These are phyloP conservation scores for Lucinisca nassula DNA, from an alignment of 2,888 invertebrate species.

Conservation along the genomic window DNA sequence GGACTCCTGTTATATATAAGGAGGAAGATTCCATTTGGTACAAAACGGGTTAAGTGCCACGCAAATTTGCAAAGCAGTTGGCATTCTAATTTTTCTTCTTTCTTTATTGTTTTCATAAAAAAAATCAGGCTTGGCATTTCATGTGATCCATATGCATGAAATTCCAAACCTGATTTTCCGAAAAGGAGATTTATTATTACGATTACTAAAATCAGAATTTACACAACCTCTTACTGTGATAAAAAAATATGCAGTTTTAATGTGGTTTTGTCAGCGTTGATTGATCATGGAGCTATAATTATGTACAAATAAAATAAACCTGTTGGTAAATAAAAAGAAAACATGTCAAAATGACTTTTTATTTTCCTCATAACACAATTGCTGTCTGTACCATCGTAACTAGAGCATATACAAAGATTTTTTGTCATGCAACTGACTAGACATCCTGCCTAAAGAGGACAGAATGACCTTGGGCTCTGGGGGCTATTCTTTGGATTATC, in stretches of 20 bases:
- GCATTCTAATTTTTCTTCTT: too few species aligned
- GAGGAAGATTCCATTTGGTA: too few species aligned
- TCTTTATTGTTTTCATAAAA: too few species aligned
- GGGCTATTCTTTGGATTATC: neutral
- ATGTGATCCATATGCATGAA: too few species aligned
- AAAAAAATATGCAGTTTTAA: neutral
- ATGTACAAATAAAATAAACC: neutral
- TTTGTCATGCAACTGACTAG: neutral
- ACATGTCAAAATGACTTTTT: neutral
- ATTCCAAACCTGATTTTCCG: too few species aligned
- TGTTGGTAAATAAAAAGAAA: constrained; percentile 2
- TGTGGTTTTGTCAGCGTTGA: neutral
- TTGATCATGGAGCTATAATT: neutral
- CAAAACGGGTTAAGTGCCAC: too few species aligned
- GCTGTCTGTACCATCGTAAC: neutral
- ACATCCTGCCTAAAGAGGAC: neutral
- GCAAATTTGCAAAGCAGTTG: too few species aligned
- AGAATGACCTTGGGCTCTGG: neutral
- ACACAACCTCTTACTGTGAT: too few species aligned
- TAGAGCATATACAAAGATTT: neutral
- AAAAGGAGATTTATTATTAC: too few species aligned
- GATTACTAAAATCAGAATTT: too few species aligned
- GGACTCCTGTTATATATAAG: too few species aligned
- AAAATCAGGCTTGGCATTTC: too few species aligned
- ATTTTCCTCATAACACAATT: neutral